Evolutionary conservation across 2,797 vertebrate genomes (phyloP).

Genomic region (Megalops cyprinoides): DNA sequence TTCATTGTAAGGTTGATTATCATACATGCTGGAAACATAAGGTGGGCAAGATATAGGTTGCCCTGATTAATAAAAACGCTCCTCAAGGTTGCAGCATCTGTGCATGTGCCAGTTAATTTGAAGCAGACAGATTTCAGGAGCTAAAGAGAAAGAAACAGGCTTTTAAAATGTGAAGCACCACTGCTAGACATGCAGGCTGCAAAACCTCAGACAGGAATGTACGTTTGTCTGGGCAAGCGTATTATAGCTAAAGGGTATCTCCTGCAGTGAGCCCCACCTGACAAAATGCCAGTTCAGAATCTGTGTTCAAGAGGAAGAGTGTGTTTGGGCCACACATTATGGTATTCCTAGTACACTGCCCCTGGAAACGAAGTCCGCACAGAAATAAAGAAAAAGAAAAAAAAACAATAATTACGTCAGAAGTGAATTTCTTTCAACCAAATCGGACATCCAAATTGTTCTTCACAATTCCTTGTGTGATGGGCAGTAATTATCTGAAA

Average conservation of each 20-base stretch:
- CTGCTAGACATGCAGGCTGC: constrained; percentile 76
- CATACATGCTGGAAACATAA: not conserved
- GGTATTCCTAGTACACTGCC: not conserved
- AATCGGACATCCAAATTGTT: not conserved
- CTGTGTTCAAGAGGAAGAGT: not conserved
- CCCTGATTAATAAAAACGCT: not conserved
- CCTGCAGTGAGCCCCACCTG: constrained; percentile 55
- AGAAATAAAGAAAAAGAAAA: no score
- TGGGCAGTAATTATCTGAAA: no score
- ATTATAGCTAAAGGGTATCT: constrained; percentile 59
- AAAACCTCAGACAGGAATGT: constrained; percentile 77
- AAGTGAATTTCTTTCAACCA: not conserved
- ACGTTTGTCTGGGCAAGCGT: constrained; percentile 73
- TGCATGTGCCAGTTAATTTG: constrained; percentile 62
- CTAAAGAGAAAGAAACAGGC: constrained; percentile 68
- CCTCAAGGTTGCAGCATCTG: constrained; percentile 38
- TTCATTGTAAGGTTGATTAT: not conserved
- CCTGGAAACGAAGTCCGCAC: no score
- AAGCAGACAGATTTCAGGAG: constrained; percentile 70
- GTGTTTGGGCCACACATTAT: not conserved
- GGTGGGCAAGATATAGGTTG: not conserved
- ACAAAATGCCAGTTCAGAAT: constrained; percentile 38
- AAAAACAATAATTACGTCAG: not conserved
- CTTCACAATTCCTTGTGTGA: not conserved
- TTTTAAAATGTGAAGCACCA: constrained; percentile 65